Conservation (phyloP, 2,797 vertebrate species). For the Babyrousa celebensis region DNA sequence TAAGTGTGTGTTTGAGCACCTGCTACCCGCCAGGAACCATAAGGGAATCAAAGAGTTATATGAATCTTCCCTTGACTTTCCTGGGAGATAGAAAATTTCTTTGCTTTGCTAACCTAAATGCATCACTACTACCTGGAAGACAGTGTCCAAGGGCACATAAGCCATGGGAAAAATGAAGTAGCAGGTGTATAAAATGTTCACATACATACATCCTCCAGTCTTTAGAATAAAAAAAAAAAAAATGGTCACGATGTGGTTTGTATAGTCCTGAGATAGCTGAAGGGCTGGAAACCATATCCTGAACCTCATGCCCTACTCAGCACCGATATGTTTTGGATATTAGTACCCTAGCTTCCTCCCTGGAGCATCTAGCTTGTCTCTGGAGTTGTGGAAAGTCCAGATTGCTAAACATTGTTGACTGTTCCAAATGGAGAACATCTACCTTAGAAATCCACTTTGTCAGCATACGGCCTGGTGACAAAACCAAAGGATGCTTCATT, state of each 20-base stretch:
- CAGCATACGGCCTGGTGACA: neutral
- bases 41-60: neutral
- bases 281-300: neutral
- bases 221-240: neutral
- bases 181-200: neutral
- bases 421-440: neutral
- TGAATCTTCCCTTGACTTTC: neutral
- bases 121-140: neutral
- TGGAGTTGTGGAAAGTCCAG: neutral
- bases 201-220: neutral
- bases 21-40: neutral
- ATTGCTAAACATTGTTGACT: neutral
- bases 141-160: neutral
- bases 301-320: neutral
- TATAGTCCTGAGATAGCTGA: neutral
- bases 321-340: neutral
- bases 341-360: neutral
- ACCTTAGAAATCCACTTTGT: neutral
- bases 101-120: slow-evolving; percentile 3
- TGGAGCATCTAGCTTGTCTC: neutral
- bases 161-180: neutral
- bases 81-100: neutral
- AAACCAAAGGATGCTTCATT: slow-evolving; percentile 49
- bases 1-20: neutral
- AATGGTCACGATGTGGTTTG: neutral